Percentiles rank a stretch among this genome's conserved stretches.
phyloP scores from a whole-genome alignment of 1,140 invertebrate genomes.

The Drosophila lini region DNA sequence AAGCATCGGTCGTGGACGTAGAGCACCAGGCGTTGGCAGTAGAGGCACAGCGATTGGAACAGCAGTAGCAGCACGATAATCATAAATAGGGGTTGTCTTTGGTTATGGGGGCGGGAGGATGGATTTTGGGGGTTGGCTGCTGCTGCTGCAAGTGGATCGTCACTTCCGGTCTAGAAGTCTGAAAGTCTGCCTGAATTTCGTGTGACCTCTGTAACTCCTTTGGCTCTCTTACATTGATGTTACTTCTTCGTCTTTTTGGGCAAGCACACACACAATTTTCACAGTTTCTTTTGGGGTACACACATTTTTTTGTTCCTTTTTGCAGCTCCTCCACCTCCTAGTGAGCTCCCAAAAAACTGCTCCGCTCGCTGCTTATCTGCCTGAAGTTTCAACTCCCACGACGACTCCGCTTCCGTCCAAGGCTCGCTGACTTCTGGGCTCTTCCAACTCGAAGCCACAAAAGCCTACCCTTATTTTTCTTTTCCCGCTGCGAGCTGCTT shows the following conservation, averaged over 20 bases:
- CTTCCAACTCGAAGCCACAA: slow-evolving; percentile 70
- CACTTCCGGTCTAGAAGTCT: slow-evolving; percentile 16
- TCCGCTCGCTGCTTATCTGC: slow-evolving; percentile 28
- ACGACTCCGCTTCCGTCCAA: slow-evolving; percentile 55
- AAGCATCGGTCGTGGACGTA: slow-evolving; percentile 82
- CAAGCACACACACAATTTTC: slow-evolving; percentile 15
- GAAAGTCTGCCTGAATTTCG: not conserved
- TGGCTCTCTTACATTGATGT: not conserved
- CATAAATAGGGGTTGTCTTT: slow-evolving; percentile 68
- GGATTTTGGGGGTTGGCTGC: slow-evolving; percentile 40
- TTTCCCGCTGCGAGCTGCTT: slow-evolving; percentile 34
- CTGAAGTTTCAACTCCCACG: slow-evolving; percentile 35
- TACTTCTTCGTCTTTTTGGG: not conserved
- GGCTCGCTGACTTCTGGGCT: slow-evolving; percentile 40
- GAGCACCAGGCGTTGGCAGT: slow-evolving; percentile 81
- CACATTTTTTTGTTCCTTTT: slow-evolving; percentile 33
- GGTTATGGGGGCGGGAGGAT: not conserved
- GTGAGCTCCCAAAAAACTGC: slow-evolving; percentile 40
- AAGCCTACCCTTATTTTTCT: slow-evolving; percentile 72
- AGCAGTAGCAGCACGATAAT: slow-evolving; percentile 84
- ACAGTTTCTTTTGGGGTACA: slow-evolving; percentile 26
- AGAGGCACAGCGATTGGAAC: slow-evolving; percentile 83
- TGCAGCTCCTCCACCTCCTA: slow-evolving; percentile 34
- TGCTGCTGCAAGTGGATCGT: slow-evolving; percentile 10
- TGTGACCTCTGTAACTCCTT: not conserved